A percentile compares a stretch with the other conserved stretches of the same genome.
These are phyloP conservation scores for Tapirus terrestris DNA, from an alignment of 2,113 vertebrate species.

Conservation along the genomic window DNA sequence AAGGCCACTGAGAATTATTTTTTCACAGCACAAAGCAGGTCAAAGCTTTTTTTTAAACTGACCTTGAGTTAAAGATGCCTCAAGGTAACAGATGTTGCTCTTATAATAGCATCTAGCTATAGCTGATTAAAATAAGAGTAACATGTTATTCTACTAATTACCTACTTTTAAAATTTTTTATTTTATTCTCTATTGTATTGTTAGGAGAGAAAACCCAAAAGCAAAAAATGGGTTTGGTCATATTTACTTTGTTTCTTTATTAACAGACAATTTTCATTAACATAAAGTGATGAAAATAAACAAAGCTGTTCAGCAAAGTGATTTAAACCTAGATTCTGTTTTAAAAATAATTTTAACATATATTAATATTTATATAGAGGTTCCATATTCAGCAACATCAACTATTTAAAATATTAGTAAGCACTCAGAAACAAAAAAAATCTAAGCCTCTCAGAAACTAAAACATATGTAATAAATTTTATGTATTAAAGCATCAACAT, in stretches of 20 bases:
- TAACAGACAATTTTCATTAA: slow-evolving; percentile 44
- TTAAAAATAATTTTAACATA: slow-evolving; percentile 44
- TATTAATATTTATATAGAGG: slow-evolving; percentile 24
- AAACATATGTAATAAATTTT: not conserved
- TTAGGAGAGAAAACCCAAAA: slow-evolving; percentile 36
- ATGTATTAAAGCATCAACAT: not conserved
- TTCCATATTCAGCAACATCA: slow-evolving; percentile 2
- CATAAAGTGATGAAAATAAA: not conserved
- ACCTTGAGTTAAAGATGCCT: slow-evolving; percentile 48
- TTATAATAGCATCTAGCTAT: not conserved
- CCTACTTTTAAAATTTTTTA: not conserved
- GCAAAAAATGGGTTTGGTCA: not conserved
- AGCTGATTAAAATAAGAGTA: slow-evolving; percentile 48
- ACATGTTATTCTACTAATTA: slow-evolving; percentile 13
- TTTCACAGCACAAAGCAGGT: slow-evolving; percentile 48
- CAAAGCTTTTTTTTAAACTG: slow-evolving; percentile 4
- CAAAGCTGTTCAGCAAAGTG: slow-evolving; percentile 3
- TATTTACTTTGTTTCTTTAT: slow-evolving; percentile 15
- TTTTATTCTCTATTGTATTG: slow-evolving; percentile 34
- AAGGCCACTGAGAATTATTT: slow-evolving; percentile 29
- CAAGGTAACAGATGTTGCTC: slow-evolving; percentile 24
- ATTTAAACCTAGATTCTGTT: slow-evolving; percentile 39
- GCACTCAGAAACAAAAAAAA: slow-evolving; percentile 33
- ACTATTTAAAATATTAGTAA: slow-evolving; percentile 47
- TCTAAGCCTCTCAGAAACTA: not conserved